phyloP scores from a whole-genome alignment of 2,888 invertebrate species.

The Drosophila greeni region DNA sequence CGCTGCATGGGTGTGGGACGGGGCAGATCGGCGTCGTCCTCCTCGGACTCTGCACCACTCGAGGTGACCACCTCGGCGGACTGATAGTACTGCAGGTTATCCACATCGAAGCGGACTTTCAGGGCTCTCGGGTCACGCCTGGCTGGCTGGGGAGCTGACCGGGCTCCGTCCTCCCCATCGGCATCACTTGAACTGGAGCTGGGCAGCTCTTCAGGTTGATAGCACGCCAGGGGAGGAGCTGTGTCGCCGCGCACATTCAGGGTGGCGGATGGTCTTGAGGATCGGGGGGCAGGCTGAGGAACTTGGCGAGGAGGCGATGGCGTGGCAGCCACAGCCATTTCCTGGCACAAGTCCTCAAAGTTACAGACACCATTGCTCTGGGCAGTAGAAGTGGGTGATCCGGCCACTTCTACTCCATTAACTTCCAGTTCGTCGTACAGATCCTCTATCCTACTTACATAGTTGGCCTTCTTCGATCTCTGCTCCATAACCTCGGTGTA shows the following conservation, averaged over 20 bases:
- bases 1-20: slow-evolving; percentile 60
- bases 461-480: slow-evolving; percentile 35
- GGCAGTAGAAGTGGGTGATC: neutral
- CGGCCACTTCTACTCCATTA: slow-evolving; percentile 9
- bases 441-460: slow-evolving; percentile 60
- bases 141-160: slow-evolving; percentile 49
- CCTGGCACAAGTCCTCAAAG: slow-evolving; percentile 58
- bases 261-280: slow-evolving; percentile 43
- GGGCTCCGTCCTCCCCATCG: slow-evolving; percentile 30
- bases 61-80: slow-evolving; percentile 52
- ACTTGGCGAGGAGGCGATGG: slow-evolving; percentile 31
- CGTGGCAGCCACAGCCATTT: slow-evolving; percentile 39
- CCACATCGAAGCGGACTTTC: slow-evolving; percentile 72
- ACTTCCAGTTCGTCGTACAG: slow-evolving; percentile 53
- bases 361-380: slow-evolving; percentile 31
- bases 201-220: slow-evolving; percentile 54
- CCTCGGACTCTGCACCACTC: slow-evolving; percentile 43
- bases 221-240: slow-evolving; percentile 53
- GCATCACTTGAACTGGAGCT: slow-evolving; percentile 54
- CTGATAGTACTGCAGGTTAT: slow-evolving; percentile 63
- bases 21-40: slow-evolving; percentile 20
- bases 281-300: slow-evolving; percentile 57
- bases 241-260: slow-evolving; percentile 52
- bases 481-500: slow-evolving; percentile 49
- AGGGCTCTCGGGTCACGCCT: slow-evolving; percentile 46